Evolutionary conservation across 2,888 invertebrate genomes (phyloP), one percentile per base, ranked within the genome.

Genomic region (Hipparchia sbordonii): DNA sequence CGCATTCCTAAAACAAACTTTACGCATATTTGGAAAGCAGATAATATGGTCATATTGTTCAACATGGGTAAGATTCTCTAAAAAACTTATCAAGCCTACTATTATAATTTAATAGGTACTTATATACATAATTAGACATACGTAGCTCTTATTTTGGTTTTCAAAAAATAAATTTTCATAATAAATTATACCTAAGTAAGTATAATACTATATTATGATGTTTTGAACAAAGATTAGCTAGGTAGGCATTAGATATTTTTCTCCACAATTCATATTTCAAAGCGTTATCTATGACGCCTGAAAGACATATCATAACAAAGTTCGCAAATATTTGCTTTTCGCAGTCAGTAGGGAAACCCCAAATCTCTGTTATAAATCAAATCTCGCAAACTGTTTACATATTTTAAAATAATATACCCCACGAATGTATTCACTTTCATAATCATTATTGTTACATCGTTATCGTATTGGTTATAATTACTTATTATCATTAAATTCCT

Each of bases 311-410:
- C n/a, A 13, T 39, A 63, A 48, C 13, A 52, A 33, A 45, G n/a
- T 54, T 12, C 10, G 12, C 51, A 51, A 67, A 71, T 39, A 45
- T 65, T 59, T 71, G 48, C 10, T 3, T 2, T 33, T 48, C 67
- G 23, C 46, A 13, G 13, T 8, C 1, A 23, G 65, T 10, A 51
- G 65, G 60, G 68, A 68, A 68, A 68, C 48, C 67, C 67, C 57
- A 68, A 57, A 68, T 48, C 67, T 68, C 23, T 10, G 46, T 33
- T 51, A 52, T 68, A 57, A 68, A 57, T 46, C 46, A 68, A 67
- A 57, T 56, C 57, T 59, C 57, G 10, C 10, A 12, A 52, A 23
- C 48, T 68, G 52, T 65, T 65, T 65, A 51, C 65, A 33, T 9
- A 39, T 39, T 2, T 39, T 39, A 39, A 39, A 39, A 39, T 39